Conservation (phyloP, 2,113 vertebrate genomes). For the Vicugna pacos region DNA sequence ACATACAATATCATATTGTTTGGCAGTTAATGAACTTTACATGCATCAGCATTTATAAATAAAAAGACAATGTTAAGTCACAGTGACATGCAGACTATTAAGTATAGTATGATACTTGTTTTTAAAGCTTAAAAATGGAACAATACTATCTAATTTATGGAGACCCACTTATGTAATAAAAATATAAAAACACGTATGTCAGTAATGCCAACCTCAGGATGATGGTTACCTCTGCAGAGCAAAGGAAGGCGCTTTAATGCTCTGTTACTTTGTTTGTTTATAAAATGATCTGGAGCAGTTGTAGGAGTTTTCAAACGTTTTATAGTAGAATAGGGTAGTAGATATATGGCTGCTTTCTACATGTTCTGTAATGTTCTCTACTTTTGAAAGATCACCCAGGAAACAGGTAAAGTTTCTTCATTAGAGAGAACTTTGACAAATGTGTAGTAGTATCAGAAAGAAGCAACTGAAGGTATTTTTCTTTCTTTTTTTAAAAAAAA, state of each 20-base stretch:
- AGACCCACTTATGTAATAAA: neutral
- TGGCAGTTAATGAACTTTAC: neutral
- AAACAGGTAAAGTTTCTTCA: constrained; percentile 11
- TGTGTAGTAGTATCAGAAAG: neutral
- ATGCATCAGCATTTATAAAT: neutral
- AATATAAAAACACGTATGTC: neutral
- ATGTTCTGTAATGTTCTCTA: neutral
- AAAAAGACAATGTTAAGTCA: neutral
- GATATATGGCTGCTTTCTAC: neutral
- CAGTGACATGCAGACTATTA: neutral
- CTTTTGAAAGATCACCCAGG: constrained; percentile 11
- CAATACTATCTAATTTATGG: neutral
- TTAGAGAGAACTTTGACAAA: constrained; percentile 45
- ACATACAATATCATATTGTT: neutral
- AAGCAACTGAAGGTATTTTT: neutral
- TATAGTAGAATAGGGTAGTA: neutral
- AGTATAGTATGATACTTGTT: neutral
- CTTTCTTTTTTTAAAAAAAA: neutral
- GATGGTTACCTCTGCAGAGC: neutral
- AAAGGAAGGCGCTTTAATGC: neutral
- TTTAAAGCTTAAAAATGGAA: constrained; percentile 15
- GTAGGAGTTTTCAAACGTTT: neutral
- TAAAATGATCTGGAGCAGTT: neutral
- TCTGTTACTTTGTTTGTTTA: neutral
- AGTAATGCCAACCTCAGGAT: neutral